Base-by-base conservation (phyloP, 2,113 vertebrate species). In the Atractosteus spatula region DNA sequence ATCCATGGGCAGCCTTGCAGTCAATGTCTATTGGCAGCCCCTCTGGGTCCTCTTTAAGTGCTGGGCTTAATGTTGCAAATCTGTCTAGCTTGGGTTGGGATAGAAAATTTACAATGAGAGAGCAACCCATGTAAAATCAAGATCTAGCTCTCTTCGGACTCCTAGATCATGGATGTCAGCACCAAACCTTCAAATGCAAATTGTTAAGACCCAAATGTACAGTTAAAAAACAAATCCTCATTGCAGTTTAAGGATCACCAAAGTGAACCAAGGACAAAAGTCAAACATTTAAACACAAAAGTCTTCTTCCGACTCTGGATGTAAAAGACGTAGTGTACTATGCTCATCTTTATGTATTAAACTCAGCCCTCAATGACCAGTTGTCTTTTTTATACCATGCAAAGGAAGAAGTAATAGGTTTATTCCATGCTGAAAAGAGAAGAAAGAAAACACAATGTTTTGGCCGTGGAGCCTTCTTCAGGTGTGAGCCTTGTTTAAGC, bases 401-500 rank as follows among this genome's bases (percentile, higher is more conserved):
- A 29, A 29, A 29, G 29, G 1, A 29, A 29, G 1, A 29, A 29
- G 29, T 29, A 29, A 29, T 29, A 29, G 29, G 29, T 29, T 29
- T 29, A 29, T 29, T 29, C 29, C 29, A 29, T 29, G 29, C 29
- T 29, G 29, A 29, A 29, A 29, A 29, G 2, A 29, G 0, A 29
- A 29, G 29, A 1, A 29, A 29, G 29, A 29, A 29, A 29, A 29
- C 29, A 29, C 0, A 29, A 29, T n/a, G 29, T 29, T 29, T 29
- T 2, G 2, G 29, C 2, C 2, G 1, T 29, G 29, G 29, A 29
- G 29, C 29, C 29, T 29, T 29, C 29, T 29, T 29, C 29, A 29
- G 29, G 29, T 29, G 29, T 29, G 74, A 83, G 69, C 73, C 67
- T 82, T 75, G 8, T 57, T 72, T 66, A 57, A 66, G 55, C 54